These are phyloP conservation scores for Falcunculus frontatus DNA, from an alignment of 2,113 vertebrate genomes.

Conservation along the genomic window DNA sequence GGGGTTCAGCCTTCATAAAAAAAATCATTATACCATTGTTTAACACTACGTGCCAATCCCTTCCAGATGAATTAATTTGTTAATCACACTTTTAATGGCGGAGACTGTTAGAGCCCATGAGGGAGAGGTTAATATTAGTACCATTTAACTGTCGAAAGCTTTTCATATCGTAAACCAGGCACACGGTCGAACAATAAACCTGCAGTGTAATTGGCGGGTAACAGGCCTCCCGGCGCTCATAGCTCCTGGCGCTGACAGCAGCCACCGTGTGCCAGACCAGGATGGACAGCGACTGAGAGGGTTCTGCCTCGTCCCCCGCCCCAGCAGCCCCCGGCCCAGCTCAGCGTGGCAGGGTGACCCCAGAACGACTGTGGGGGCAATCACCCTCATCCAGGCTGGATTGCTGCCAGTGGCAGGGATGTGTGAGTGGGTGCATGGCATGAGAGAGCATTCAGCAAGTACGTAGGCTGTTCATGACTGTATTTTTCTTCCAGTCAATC, in stretches of 20 bases:
- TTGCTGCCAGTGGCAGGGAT: accelerated
- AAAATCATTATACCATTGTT: conserved; percentile 27
- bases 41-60: conserved; percentile 56
- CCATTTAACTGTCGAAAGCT: conserved; percentile 62
- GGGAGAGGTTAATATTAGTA: conserved; percentile 73
- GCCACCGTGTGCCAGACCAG: neutral
- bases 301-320: accelerated
- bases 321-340: accelerated
- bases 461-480: neutral
- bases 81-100: conserved; percentile 65
- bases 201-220: conserved; percentile 61
- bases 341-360: accelerated
- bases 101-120: conserved; percentile 17
- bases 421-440: accelerated
- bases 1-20: neutral
- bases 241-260: conserved; percentile 58
- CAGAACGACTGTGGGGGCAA: accelerated
- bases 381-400: neutral
- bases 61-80: conserved; percentile 73
- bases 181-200: conserved; percentile 55
- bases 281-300: neutral
- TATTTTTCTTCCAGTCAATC: conserved; percentile 17
- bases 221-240: conserved; percentile 52
- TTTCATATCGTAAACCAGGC: conserved; percentile 62
- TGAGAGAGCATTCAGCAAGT: neutral